Conservation (phyloP, 2,888 invertebrate species). For the Lepidocyrtoides sp. region DNA sequence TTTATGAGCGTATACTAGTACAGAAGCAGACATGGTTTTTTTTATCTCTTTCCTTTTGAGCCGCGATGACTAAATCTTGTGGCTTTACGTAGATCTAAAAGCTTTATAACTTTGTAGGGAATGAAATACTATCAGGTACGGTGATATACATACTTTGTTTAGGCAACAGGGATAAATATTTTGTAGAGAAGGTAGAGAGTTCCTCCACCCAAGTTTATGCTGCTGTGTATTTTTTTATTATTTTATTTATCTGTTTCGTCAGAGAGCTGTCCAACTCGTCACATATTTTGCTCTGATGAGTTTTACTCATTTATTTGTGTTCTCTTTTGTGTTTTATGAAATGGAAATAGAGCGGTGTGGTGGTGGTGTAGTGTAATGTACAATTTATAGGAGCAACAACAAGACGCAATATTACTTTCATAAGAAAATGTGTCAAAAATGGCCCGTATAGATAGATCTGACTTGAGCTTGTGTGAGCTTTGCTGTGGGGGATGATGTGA, state of each 20-base stretch:
- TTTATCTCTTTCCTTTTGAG: slow-evolving; percentile 44
- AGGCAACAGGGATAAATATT: no score
- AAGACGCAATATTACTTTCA: not conserved
- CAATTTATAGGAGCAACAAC: no score
- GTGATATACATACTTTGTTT: not conserved
- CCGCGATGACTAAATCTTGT: slow-evolving; percentile 57
- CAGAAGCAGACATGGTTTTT: not conserved
- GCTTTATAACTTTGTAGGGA: slow-evolving; percentile 53
- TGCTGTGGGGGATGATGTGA: not conserved
- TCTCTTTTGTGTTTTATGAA: not conserved
- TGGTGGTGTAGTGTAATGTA: no score
- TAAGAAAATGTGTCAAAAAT: slow-evolving; percentile 74
- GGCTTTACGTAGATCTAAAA: slow-evolving; percentile 60
- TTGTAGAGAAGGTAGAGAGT: no score
- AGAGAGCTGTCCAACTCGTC: slow-evolving; percentile 49
- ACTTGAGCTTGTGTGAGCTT: no score
- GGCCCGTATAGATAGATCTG: slow-evolving; percentile 70
- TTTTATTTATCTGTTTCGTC: slow-evolving; percentile 38
- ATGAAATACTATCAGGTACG: not conserved
- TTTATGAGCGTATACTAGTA: not conserved
- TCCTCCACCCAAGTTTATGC: no score
- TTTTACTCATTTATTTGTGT: slow-evolving; percentile 25
- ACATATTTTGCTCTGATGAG: slow-evolving; percentile 44
- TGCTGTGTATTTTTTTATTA: not conserved
- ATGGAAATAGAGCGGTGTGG: not conserved